Evolutionary conservation across 2,888 invertebrate genomes (phyloP).

Genomic region (Chrysina gloriosa): DNA sequence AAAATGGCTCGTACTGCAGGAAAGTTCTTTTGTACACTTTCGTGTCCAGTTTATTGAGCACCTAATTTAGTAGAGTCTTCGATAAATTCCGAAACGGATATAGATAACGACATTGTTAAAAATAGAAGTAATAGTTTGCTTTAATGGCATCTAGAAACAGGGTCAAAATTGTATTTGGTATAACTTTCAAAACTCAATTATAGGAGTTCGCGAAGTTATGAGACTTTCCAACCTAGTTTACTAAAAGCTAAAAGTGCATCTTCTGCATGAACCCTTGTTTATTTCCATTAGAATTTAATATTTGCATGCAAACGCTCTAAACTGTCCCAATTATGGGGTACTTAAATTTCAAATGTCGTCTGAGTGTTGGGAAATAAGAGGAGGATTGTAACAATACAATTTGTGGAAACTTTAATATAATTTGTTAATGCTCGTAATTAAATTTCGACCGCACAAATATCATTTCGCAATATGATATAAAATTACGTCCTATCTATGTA

Average conservation of each 20-base stretch:
- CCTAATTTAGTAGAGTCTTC: neutral
- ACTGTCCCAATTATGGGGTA: neutral
- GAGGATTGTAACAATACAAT: neutral
- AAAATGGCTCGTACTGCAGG: no score
- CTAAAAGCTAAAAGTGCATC: conserved; percentile 1
- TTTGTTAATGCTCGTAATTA: no score
- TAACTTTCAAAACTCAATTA: conserved; percentile 14
- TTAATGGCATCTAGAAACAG: neutral
- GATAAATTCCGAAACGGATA: neutral
- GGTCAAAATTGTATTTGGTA: neutral
- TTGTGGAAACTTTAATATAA: neutral
- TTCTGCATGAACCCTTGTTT: neutral
- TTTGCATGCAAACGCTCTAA: neutral
- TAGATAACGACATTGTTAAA: neutral
- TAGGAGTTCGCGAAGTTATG: neutral
- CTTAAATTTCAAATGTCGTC: neutral
- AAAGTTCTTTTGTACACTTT: no score
- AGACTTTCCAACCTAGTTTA: conserved; percentile 10
- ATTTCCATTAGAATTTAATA: conserved; percentile 8
- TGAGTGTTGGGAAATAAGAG: neutral
- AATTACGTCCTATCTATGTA: no score
- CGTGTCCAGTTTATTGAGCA: neutral
- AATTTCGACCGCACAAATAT: no score
- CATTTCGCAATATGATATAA: no score
- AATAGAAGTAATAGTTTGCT: neutral